Percentiles rank a stretch among this genome's conserved stretches.
Conservation (phyloP, 2,888 invertebrate genomes). For the Nipponacmea schrenckii region DNA sequence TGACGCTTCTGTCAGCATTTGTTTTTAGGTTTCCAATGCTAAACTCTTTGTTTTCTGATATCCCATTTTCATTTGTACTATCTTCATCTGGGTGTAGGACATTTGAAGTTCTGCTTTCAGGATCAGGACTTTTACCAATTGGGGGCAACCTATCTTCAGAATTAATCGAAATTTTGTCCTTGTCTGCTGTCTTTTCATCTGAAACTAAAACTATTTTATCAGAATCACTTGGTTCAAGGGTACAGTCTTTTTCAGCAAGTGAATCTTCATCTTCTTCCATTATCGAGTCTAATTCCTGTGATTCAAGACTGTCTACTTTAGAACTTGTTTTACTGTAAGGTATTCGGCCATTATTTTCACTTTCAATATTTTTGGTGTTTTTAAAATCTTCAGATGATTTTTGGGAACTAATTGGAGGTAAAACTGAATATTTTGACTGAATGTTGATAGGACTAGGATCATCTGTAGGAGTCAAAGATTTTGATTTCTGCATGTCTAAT, state of each 20-base stretch:
- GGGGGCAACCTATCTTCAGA: background rate
- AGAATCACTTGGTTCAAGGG: too few relatives aligned
- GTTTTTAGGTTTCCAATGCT: too few relatives aligned
- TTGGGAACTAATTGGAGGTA: background rate
- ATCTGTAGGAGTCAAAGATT: background rate
- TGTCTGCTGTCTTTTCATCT: too few relatives aligned
- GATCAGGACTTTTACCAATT: background rate
- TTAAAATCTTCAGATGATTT: background rate
- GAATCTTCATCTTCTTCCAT: background rate
- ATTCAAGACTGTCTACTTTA: background rate
- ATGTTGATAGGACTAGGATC: background rate
- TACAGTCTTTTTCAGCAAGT: too few relatives aligned
- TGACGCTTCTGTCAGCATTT: too few relatives aligned
- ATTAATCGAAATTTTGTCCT: too few relatives aligned
- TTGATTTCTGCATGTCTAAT: background rate
- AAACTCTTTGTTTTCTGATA: too few relatives aligned
- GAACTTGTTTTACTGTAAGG: background rate
- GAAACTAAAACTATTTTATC: too few relatives aligned
- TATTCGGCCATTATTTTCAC: background rate
- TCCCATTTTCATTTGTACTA: too few relatives aligned
- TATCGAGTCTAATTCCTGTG: background rate
- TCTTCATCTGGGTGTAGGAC: too few relatives aligned
- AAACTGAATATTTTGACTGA: background rate
- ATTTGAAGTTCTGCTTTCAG: too few relatives aligned
- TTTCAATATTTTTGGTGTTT: background rate